Evolutionary conservation across 92 coral and sea anemone species (phyloP).

Genomic region (Umimayanthus kanabou): DNA sequence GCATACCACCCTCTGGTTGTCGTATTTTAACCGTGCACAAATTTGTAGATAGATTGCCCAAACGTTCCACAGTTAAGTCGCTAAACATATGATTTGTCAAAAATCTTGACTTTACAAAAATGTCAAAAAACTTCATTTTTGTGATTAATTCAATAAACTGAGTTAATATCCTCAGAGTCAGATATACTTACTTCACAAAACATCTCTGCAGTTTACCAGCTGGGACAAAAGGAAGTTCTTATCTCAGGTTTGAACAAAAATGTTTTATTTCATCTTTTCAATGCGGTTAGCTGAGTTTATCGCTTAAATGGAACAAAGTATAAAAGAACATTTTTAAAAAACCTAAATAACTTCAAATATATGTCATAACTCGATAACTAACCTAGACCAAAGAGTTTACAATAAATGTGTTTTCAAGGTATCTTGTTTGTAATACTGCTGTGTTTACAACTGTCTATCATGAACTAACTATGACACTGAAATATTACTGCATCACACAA

Average conservation of each 20-base stretch:
- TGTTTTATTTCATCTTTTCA: not conserved
- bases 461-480: not conserved
- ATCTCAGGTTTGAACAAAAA: not conserved
- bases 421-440: not conserved
- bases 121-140: not conserved
- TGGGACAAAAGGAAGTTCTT: not conserved
- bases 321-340: not conserved
- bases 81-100: not conserved
- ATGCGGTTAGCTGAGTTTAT: not conserved
- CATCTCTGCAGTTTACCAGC: not conserved
- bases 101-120: not conserved
- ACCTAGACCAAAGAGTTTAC: constrained; percentile 1
- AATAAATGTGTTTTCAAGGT: not conserved
- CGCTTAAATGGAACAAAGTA: not conserved
- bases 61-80: not conserved
- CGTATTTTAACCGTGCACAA: constrained; percentile 17
- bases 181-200: not conserved
- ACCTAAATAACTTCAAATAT: not conserved
- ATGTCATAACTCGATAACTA: not conserved
- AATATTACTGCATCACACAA: not conserved
- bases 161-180: not conserved
- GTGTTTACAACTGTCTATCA: constrained; percentile 5
- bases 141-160: not conserved
- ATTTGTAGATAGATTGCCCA: not conserved
- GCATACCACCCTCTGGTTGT: constrained; percentile 22